Evolutionary conservation across 2,113 vertebrate genomes (phyloP).

Genomic region (Potamarius usumacintae): DNA sequence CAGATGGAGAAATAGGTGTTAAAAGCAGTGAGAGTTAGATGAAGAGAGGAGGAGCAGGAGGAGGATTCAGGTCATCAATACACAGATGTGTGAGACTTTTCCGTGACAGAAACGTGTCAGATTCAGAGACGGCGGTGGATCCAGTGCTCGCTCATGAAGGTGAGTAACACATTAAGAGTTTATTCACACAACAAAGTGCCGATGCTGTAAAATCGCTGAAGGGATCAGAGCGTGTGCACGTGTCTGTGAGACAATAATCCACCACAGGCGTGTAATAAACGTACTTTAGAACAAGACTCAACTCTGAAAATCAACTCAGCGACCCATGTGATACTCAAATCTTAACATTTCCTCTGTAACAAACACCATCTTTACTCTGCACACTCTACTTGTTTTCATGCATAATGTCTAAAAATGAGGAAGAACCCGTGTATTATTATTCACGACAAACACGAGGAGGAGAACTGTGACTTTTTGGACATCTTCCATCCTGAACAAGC

Average conservation of each 20-base stretch:
- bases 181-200: background rate
- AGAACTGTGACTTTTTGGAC: background rate
- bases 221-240: background rate
- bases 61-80: constrained; percentile 35
- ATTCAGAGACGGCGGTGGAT: background rate
- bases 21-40: background rate
- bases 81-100: background rate
- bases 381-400: background rate
- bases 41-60: constrained; percentile 37
- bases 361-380: background rate
- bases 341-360: background rate
- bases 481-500: background rate
- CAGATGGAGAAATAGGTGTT: background rate
- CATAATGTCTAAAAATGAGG: background rate
- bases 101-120: constrained; percentile 25
- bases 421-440: background rate
- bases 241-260: too few relatives aligned
- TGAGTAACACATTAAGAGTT: constrained; percentile 35
- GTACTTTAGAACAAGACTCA: background rate
- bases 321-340: background rate
- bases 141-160: constrained; percentile 24
- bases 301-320: background rate
- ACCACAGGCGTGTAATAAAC: background rate
- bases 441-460: background rate
- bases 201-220: background rate